Conservation (phyloP, 92 coral and sea anemone species). For the Parazoanthus swiftii region DNA sequence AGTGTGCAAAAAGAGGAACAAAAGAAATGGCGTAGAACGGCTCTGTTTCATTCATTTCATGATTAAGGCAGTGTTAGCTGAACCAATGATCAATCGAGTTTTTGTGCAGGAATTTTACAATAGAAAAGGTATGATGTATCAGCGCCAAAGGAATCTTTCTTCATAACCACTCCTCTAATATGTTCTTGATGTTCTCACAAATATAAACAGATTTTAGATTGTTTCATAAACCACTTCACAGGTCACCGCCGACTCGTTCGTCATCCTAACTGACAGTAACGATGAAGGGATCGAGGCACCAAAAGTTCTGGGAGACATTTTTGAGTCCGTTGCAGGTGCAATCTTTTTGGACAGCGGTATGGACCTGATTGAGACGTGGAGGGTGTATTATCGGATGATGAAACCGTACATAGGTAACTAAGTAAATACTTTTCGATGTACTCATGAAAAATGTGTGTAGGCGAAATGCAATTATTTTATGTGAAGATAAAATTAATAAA, state of each 20-base stretch:
- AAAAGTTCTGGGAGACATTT: conserved; percentile 93
- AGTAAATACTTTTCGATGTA: not conserved
- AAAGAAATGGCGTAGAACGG: no score
- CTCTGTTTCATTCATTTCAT: no score
- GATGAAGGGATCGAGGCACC: conserved; percentile 94
- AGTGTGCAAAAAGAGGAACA: no score
- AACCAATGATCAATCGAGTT: no score
- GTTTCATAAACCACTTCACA: conserved; percentile 14
- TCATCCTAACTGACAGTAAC: conserved; percentile 63
- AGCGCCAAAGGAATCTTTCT: no score
- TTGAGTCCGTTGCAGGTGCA: conserved; percentile 98
- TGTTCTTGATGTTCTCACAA: not conserved
- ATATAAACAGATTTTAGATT: no score
- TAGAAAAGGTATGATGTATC: no score
- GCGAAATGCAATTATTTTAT: not conserved
- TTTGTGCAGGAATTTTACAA: no score
- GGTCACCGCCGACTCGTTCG: conserved; percentile 83
- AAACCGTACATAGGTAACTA: conserved; percentile 77
- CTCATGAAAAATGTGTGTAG: not conserved
- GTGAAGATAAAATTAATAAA: no score
- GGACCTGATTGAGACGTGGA: conserved; percentile 83
- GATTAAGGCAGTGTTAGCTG: no score
- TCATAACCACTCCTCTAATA: not conserved
- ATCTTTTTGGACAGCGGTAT: conserved; percentile 97
- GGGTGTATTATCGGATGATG: conserved; percentile 91